Evolutionary conservation across 2,888 invertebrate genomes (phyloP), one percentile per base, ranked within the genome.

Genomic region (Emmelina monodactyla): DNA sequence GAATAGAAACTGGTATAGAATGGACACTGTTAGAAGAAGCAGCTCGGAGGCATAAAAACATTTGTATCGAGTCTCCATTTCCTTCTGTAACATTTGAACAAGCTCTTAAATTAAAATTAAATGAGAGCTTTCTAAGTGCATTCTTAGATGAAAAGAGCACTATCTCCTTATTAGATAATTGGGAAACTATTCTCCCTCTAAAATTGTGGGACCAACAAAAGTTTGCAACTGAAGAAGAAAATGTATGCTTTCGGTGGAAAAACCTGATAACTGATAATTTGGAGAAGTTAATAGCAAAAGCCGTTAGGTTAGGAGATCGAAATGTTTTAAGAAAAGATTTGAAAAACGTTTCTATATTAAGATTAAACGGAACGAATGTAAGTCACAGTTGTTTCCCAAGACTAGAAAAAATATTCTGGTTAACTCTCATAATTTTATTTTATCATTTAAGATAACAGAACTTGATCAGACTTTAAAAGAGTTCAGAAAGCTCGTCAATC

Each of bases 141-240:
- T 71, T 78, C 37, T 47, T 78, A 2, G 45, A 71, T 28, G 53
- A 64, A 41, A 28, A 60, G 1, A 64, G 65, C 7, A 47, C 44
- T 4, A 35, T 75, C 2, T 58, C 52, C 31, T 46, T 76, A 16
- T 45, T 62, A 6, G 55, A 78, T 19, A 65, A 67, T 16, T 72
- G 67, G 66, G 72, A 76, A 14, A 35, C 68, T 2, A 40, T 65
- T 2, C 40, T 73, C 12, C 66, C 76, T 1, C 53, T 63, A 14
- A 55, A 49, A 2, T n/a, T n/a, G n/a, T 80, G 75, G 73, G 79
- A 80, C 44, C 62, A 53, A 22, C 67, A 70, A 11, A 69, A 55
- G 37, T 66, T 68, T 42, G 50, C 59, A 1, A 71, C 52, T 11
- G 58, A 67, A 12, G 72, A 72, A 53, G 56, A 47, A n/a, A 64